Percentiles rank a stretch among this genome's conserved stretches.
Evolutionary conservation across 2,888 invertebrate genomes (phyloP).

Genomic region (Ctenicera cuprea): DNA sequence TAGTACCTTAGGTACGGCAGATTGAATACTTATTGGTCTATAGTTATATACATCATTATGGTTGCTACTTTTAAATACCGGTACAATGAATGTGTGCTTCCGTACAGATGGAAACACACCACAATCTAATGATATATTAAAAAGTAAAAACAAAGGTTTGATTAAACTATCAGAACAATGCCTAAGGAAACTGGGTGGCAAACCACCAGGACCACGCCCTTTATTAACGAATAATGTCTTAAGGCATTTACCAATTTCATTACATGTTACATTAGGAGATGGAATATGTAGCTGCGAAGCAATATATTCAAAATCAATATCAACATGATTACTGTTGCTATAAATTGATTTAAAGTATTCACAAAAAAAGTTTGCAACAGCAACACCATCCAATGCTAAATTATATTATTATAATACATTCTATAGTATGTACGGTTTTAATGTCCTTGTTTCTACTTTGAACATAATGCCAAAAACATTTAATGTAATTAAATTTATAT

Average conservation of each 20-base stretch:
- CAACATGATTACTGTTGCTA: neutral
- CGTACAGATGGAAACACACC: neutral
- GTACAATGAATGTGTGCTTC: neutral
- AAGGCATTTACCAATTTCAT: too few species aligned
- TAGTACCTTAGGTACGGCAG: neutral
- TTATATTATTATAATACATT: neutral
- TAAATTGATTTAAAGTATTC: neutral
- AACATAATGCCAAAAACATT: neutral
- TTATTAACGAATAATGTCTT: neutral
- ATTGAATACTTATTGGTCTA: too few species aligned
- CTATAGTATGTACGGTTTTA: neutral
- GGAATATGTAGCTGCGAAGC: neutral
- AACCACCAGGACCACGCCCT: neutral
- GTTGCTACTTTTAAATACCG: neutral
- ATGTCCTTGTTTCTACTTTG: neutral
- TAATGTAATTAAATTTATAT: neutral
- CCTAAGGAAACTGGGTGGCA: neutral
- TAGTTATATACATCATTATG: too few species aligned
- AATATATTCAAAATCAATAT: neutral
- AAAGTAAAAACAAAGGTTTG: neutral
- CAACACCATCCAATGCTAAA: neutral
- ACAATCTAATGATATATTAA: neutral
- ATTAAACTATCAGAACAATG: too few species aligned
- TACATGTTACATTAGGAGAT: neutral
- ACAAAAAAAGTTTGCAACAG: neutral